phyloP scores from a whole-genome alignment of 1,140 invertebrate genomes.

The Scaptodrosophila lebanonensis region DNA sequence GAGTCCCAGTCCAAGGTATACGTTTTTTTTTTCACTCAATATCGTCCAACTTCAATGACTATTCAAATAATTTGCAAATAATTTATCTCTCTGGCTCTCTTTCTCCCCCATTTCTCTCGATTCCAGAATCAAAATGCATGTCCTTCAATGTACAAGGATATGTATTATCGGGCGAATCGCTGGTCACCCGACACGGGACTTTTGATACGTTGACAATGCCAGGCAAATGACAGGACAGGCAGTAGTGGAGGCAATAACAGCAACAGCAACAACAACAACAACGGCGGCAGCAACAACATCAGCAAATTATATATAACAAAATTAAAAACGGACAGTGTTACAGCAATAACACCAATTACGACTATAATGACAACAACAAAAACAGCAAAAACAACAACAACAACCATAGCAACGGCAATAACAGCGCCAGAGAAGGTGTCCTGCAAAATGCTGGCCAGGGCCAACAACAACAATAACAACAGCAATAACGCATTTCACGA shows the following conservation, averaged over 20 bases:
- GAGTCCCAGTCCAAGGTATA: slow-evolving; percentile 35
- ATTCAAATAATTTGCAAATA: neutral
- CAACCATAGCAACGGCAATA: slow-evolving; percentile 1
- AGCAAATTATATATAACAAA: neutral
- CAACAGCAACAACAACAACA: slow-evolving; percentile 15
- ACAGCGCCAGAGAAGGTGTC: too few species aligned
- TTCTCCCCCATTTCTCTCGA: slow-evolving; percentile 24
- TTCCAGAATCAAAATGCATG: slow-evolving; percentile 81
- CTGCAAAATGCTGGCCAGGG: too few species aligned
- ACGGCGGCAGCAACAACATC: slow-evolving; percentile 20
- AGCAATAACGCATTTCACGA: slow-evolving; percentile 38
- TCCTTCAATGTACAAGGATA: slow-evolving; percentile 85
- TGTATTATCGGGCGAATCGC: slow-evolving; percentile 80
- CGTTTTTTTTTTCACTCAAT: neutral
- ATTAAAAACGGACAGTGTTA: neutral
- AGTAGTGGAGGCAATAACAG: too few species aligned
- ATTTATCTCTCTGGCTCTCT: neutral
- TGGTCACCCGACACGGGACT: slow-evolving; percentile 74
- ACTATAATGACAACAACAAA: neutral
- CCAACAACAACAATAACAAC: too few species aligned
- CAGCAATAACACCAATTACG: neutral
- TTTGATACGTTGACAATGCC: slow-evolving; percentile 71
- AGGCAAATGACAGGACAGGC: neutral
- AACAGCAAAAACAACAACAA: slow-evolving; percentile 3
- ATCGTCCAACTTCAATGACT: neutral